These are phyloP conservation scores for Fissipunctia ypsillon DNA, from an alignment of 2,888 invertebrate genomes.

Conservation along the genomic window DNA sequence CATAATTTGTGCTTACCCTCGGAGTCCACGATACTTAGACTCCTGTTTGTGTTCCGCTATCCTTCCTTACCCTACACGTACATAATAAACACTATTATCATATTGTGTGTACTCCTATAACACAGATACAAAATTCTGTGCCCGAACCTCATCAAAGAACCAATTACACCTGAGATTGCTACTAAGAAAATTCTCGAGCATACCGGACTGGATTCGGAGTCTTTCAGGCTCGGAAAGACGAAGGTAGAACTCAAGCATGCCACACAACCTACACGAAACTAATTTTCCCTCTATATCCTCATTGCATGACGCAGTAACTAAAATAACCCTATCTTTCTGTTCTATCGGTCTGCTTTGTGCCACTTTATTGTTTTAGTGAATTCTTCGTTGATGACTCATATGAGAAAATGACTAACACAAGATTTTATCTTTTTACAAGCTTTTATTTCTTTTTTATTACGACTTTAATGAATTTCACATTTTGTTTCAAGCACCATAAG, in stretches of 20 bases:
- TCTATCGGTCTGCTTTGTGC: slow-evolving; percentile 65
- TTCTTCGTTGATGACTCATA: slow-evolving; percentile 50
- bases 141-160: slow-evolving; percentile 95
- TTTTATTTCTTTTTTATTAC: slow-evolving; percentile 13
- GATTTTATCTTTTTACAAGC: slow-evolving; percentile 23
- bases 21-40: slow-evolving; percentile 84
- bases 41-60: slow-evolving; percentile 79
- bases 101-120: slow-evolving; percentile 86
- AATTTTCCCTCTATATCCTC: slow-evolving; percentile 72
- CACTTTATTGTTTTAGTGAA: slow-evolving; percentile 57
- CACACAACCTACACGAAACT: slow-evolving; percentile 72
- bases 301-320: slow-evolving; percentile 71
- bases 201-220: slow-evolving; percentile 97
- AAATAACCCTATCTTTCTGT: slow-evolving; percentile 65
- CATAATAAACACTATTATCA: slow-evolving; percentile 78
- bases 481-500: slow-evolving; percentile 15
- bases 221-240: slow-evolving; percentile 98
- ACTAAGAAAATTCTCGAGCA: slow-evolving; percentile 95
- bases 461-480: slow-evolving; percentile 14
- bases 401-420: slow-evolving; percentile 49
- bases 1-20: slow-evolving; percentile 75
- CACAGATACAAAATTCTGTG: slow-evolving; percentile 99
- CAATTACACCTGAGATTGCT: slow-evolving; percentile 94
- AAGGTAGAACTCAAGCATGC: slow-evolving; percentile 93
- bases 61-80: slow-evolving; percentile 69